These are phyloP conservation scores for Elymnias hypermnestra DNA, from an alignment of 1,140 invertebrate species.

Conservation along the genomic window DNA sequence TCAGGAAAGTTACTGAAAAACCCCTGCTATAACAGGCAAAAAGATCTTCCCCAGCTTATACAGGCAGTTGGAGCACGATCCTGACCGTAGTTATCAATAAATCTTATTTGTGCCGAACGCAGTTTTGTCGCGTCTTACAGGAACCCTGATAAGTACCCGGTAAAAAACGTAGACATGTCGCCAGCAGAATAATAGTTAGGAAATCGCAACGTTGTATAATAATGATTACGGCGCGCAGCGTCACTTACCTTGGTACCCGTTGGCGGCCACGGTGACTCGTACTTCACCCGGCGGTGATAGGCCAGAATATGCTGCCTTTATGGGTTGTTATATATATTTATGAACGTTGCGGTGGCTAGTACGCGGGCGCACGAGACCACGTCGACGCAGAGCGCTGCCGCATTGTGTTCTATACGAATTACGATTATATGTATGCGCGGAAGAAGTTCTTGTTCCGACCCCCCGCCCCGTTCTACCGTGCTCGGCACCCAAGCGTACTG, in stretches of 20 bases:
- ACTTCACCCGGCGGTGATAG: constrained; percentile 32
- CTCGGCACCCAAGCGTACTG: constrained; percentile 2
- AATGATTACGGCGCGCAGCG: constrained; percentile 33
- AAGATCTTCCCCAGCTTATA: too few relatives aligned
- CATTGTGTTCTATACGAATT: constrained; percentile 66
- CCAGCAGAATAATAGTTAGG: constrained; percentile 27
- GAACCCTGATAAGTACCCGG: constrained; percentile 31
- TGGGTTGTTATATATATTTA: constrained; percentile 45
- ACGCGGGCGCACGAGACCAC: constrained; percentile 51
- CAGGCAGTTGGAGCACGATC: too few relatives aligned
- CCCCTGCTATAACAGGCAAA: too few relatives aligned
- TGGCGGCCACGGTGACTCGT: constrained; percentile 19
- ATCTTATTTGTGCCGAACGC: not conserved
- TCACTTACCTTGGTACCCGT: constrained; percentile 43
- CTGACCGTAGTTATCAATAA: not conserved
- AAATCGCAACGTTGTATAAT: constrained; percentile 31
- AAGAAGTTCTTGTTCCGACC: constrained; percentile 28
- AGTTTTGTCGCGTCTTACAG: too few relatives aligned
- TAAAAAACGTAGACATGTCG: constrained; percentile 24
- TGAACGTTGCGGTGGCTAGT: constrained; percentile 41
- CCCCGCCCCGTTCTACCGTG: constrained; percentile 10
- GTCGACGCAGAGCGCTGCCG: constrained; percentile 59
- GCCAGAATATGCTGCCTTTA: constrained; percentile 7
- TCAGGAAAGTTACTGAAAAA: too few relatives aligned
- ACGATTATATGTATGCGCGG: constrained; percentile 44